Base-by-base conservation (phyloP, 1,140 invertebrate genomes). In the Campodea augens region DNA sequence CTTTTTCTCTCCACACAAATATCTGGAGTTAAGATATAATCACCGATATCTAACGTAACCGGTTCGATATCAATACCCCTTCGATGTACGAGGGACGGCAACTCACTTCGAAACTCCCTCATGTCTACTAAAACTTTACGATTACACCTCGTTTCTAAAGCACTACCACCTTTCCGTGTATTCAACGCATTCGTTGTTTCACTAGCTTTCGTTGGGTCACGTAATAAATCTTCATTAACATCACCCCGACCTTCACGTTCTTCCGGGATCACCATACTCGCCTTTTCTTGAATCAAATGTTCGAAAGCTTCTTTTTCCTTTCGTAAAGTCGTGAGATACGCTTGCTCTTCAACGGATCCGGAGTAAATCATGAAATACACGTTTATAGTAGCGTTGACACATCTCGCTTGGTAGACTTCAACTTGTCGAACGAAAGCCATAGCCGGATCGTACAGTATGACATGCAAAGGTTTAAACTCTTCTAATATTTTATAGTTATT, bases 1-100 rank as follows among this genome's bases (percentile, higher is more conserved):
- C 90, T 95, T 68, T 99, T 99, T 4, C 96, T 69, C 64, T 99
- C 96, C 3, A 98, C 77, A 57, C 86, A 93, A 53, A 97, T 86
- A 21, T 97, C 89, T 1, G 90, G 86, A 0, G 92, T 92, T 1
- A 99, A 65, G 53, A 99, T 92, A 58, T 99, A 99, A 65, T 99
- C 95, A 1, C 92, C 92, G 40, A 98, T 78, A 82, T 84, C 51
- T 38, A 97, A 74, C 2, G 86, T 91, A 0, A 91, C 68, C 2
- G 96, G 93, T 57, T 91, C 78, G 47, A 98, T 82, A 54, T 93
- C 83, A 47, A 98, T 81, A 2, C 89, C 89, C 50, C 87, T 72
- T 57, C 83, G 80, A 59, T 98, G 91, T 40, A 99, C 75, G 25
- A 98, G 65, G 4, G 88, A 81, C 0, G 96, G 96, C 15, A 99